Evolutionary conservation across 92 coral and sea anemone genomes (phyloP).

Genomic region (Metridium senile): DNA sequence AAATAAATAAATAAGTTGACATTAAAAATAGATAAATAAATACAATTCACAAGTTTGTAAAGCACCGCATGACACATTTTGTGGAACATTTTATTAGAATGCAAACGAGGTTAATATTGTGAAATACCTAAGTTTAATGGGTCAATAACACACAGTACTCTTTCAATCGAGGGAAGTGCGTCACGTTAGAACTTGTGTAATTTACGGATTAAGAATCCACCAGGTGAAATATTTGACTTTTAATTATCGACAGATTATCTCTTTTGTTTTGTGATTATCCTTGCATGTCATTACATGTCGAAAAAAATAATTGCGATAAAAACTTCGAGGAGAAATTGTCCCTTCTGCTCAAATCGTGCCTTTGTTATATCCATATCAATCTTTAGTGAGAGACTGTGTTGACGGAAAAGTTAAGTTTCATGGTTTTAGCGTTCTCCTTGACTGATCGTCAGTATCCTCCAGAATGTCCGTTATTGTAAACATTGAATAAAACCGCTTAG

Average conservation of each 20-base stretch:
- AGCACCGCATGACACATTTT: too few relatives aligned
- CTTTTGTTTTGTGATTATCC: not conserved
- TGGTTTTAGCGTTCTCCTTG: not conserved
- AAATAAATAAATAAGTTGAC: too few relatives aligned
- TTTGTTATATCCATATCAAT: too few relatives aligned
- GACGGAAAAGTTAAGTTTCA: too few relatives aligned
- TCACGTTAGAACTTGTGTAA: not conserved
- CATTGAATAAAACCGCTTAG: not conserved
- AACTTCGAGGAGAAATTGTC: too few relatives aligned
- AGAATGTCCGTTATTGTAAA: not conserved
- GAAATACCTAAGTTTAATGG: not conserved
- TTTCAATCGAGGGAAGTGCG: not conserved
- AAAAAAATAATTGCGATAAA: too few relatives aligned
- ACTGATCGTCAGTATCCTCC: not conserved
- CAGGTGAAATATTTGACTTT: slow-evolving; percentile 9
- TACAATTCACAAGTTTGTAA: too few relatives aligned
- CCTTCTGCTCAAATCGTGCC: too few relatives aligned
- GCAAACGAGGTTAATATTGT: too few relatives aligned
- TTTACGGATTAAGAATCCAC: not conserved
- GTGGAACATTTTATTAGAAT: too few relatives aligned
- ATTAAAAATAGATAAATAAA: too few relatives aligned
- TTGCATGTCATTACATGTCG: not conserved
- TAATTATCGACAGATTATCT: slow-evolving; percentile 3
- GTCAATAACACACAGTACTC: not conserved
- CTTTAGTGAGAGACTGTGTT: too few relatives aligned